Conservation (phyloP, 1,140 invertebrate genomes). For the Coptotermes formosanus region DNA sequence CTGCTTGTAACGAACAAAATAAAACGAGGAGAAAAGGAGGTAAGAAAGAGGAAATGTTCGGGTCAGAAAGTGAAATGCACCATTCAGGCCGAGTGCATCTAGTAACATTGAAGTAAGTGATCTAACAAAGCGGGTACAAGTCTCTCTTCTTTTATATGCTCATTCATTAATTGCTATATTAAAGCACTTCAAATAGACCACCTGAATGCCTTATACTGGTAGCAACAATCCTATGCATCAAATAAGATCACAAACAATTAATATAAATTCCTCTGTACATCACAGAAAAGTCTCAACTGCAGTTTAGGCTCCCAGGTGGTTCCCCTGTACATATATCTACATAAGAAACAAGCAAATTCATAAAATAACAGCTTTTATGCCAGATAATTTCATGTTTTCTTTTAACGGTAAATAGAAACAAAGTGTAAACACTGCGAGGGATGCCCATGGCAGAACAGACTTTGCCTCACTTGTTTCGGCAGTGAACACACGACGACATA, state of each 20-base stretch:
- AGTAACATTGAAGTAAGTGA: constrained; percentile 25
- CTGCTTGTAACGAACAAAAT: constrained; percentile 25
- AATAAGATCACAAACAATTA: constrained; percentile 25
- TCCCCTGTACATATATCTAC: constrained; percentile 7
- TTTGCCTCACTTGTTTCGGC: not conserved
- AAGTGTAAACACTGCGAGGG: constrained; percentile 28
- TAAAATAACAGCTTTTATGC: constrained; percentile 33
- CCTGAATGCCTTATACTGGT: not conserved
- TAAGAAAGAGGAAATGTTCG: not conserved
- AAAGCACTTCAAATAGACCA: constrained; percentile 31
- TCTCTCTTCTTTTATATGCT: constrained; percentile 15
- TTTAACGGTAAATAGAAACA: constrained; percentile 33
- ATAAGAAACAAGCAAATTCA: constrained; percentile 27
- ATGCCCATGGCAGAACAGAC: constrained; percentile 11
- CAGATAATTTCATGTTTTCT: constrained; percentile 22
- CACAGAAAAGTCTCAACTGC: constrained; percentile 23
- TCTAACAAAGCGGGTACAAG: constrained; percentile 22
- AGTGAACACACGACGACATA: constrained; percentile 26
- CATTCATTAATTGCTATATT: constrained; percentile 23
- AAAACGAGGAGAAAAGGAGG: not conserved
- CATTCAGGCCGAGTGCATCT: not conserved
- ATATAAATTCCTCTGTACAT: constrained; percentile 33
- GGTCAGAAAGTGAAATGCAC: not conserved
- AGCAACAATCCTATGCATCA: constrained; percentile 1
- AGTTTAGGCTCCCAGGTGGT: constrained; percentile 1